Percentiles rank a stretch among this genome's conserved stretches.
phyloP scores from a whole-genome alignment of 2,888 invertebrate genomes.

The Nephrocerus scutellatus region DNA sequence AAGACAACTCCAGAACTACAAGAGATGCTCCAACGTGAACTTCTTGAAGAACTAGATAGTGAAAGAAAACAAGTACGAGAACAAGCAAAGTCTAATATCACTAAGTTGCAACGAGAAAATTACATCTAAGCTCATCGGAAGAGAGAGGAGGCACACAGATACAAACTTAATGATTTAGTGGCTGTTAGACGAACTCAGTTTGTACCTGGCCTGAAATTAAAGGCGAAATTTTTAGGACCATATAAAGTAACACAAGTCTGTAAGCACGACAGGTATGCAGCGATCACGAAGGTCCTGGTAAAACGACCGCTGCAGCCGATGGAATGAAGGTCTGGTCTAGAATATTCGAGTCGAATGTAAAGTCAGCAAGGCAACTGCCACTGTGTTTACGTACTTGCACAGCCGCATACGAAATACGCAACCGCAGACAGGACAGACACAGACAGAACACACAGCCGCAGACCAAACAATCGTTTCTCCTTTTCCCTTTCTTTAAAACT shows the following conservation, averaged over 20 bases:
- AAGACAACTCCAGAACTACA: too few relatives aligned
- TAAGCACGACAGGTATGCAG: slow-evolving; percentile 11
- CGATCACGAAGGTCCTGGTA: slow-evolving; percentile 10
- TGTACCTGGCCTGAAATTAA: slow-evolving; percentile 12
- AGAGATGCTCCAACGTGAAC: neutral
- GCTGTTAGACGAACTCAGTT: slow-evolving; percentile 17
- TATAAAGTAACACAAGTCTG: slow-evolving; percentile 3
- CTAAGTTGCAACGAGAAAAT: slow-evolving; percentile 5
- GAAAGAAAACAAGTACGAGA: slow-evolving; percentile 5
- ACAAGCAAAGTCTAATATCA: slow-evolving; percentile 2
- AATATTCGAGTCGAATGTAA: slow-evolving; percentile 14
- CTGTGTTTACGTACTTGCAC: too few relatives aligned
- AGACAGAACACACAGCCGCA: too few relatives aligned
- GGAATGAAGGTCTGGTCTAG: slow-evolving; percentile 12
- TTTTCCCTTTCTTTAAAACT: too few relatives aligned
- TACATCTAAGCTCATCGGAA: neutral
- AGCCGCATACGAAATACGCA: too few relatives aligned
- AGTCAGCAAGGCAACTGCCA: slow-evolving; percentile 7
- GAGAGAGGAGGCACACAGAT: slow-evolving; percentile 1
- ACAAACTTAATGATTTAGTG: slow-evolving; percentile 10
- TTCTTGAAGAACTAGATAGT: neutral
- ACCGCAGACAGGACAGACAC: too few relatives aligned
- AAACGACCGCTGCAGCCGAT: slow-evolving; percentile 10
- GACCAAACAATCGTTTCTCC: too few relatives aligned
- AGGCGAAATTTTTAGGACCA: slow-evolving; percentile 13